Evolutionary conservation across 2,113 vertebrate species (phyloP), one percentile per base, ranked within the genome.

Genomic region (Motacilla alba): DNA sequence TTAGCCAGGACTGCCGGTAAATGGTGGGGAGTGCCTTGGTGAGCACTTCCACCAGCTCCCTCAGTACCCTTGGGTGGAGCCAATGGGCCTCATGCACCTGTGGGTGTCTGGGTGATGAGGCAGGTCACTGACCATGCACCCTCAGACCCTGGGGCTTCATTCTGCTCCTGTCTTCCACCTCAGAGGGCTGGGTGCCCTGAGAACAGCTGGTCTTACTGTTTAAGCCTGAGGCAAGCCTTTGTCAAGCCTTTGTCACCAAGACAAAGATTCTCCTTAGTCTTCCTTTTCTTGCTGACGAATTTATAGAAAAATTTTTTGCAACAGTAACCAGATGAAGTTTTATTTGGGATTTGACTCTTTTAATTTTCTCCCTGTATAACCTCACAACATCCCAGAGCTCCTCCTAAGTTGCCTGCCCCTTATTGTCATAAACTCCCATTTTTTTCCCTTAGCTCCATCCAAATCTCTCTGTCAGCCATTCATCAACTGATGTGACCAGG

Each of bases 1-100:
- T 15, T 31, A 76, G 21, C 47, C 41, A 35, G 70, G 16, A 23
- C 30, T 69, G 47, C n/a, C 15, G 41, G n/a, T 26, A 35, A n/a
- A 27, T 76, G 70, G 4, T 35, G 30, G 30, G 17, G 15, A 62
- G 11, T 19, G 30, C 41, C 47, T 43, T 15, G 14, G 47, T 35
- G 41, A 76, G 62, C 30, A 62, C 11, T n/a, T 75, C 28, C n/a
- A 41, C 7, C 41, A 55, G 14, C 26, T 83, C 21, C 39, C n/a
- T 31, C 47, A 27, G 17, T 7, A 13, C 21, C 28, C 30, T 23
- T 89, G 69, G 10, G 46, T 26, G 77, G 18, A 81, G 50, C 23
- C 37, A 33, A 5, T 5, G 1, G 1, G 28, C n/a, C n/a, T 24
- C n/a, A 14, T 2, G 7, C 1, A 7, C 19, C 9, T 46, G 18